A percentile compares a stretch with the other conserved stretches of the same genome.
phyloP scores from a whole-genome alignment of 1,140 invertebrate genomes.

The Drosophila bifasciata region DNA sequence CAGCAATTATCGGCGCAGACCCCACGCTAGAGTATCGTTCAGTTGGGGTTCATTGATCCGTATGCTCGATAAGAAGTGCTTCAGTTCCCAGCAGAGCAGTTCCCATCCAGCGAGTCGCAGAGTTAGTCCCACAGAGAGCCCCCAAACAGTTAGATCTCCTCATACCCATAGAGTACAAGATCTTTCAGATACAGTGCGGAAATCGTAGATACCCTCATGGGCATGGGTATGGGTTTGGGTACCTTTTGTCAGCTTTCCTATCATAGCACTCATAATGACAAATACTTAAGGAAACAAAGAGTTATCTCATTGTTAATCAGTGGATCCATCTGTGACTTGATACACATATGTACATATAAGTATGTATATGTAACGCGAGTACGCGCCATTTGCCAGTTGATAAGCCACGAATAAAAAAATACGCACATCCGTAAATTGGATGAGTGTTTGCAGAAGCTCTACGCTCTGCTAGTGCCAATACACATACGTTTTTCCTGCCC shows the following conservation, averaged over 20 bases:
- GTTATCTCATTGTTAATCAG: no score
- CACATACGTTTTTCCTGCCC: constrained; percentile 27
- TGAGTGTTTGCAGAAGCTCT: constrained; percentile 18
- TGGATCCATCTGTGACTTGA: neutral
- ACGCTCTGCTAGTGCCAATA: no score
- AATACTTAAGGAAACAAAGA: no score
- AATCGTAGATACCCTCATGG: no score
- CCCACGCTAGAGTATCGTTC: constrained; percentile 31
- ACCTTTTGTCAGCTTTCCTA: no score
- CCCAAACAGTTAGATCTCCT: no score
- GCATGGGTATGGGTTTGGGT: no score
- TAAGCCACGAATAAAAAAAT: constrained; percentile 20
- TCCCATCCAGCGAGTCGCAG: neutral
- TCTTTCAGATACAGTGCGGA: no score
- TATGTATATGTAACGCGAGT: no score
- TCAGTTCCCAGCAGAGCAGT: neutral
- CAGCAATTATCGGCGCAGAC: constrained; percentile 45
- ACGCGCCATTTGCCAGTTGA: constrained; percentile 56
- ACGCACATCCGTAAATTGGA: constrained; percentile 13
- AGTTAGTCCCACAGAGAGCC: constrained; percentile 20
- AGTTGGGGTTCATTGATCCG: constrained; percentile 74
- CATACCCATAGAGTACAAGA: no score
- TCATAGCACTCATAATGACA: no score
- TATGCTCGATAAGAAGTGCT: constrained; percentile 50
- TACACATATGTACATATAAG: constrained; percentile 29